Evolutionary conservation across 92 coral and sea anemone genomes (phyloP), one percentile per base, ranked within the genome.

Genomic region (Pocillopora grandis): DNA sequence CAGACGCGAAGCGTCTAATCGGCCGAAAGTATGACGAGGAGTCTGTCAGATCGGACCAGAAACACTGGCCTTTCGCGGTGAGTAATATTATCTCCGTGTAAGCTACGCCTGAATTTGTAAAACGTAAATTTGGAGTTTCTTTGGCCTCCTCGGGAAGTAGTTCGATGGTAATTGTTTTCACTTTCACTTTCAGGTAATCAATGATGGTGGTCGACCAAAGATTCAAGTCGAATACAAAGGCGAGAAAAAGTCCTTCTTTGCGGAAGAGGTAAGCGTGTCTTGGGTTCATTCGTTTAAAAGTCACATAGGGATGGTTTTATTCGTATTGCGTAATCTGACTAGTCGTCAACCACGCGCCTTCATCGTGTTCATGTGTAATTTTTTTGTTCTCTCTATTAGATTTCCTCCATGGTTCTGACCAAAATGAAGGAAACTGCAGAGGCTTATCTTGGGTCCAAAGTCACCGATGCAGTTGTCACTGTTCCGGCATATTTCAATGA

Each of bases 1-100:
- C 59, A 89, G 92, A 95, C 90, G 95, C 95, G 35, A 95, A 95
- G 73, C 93, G 98, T 59, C 93, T 95, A 56, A 95, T 95, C 71
- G 98, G 98, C 7, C 91, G 97, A 49, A 91, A 88, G 59, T 95
- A 66, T 86, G 93, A 90, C 74, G 98, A 95, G 36, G 16, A 74
- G 2, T 75, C 93, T 0, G 98, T 95, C 33, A 94, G 90, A 63
- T 75, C 90, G 7, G 98, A 95, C 84, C 89, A 90, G 91, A 95
- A 95, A 82, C 98, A 93, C 84, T 95, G 98, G 98, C 98, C 98
- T 31, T 95, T 95, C 71, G 58, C 83, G 31, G 95, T 87, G 19
- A 17, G 77, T 75, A 12, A n/a, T 52, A 16, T 33, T 31, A 36
- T 66, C 10, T 14, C 31, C 19, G 77, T 58, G 9, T 33, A 76